These are phyloP conservation scores for Macrotis lagotis DNA, from an alignment of 2,113 vertebrate species.

Conservation along the genomic window DNA sequence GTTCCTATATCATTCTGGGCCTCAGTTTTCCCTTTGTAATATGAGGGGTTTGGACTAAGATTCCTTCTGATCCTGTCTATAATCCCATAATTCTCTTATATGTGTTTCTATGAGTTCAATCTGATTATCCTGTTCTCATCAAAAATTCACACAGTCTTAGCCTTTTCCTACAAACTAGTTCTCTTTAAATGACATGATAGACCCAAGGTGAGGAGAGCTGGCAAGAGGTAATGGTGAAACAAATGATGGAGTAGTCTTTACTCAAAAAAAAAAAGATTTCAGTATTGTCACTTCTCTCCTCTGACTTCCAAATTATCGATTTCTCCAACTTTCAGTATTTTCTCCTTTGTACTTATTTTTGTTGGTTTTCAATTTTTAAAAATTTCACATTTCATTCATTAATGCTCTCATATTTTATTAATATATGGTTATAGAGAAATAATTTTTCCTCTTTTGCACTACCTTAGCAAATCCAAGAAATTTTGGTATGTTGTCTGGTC, in stretches of 20 bases:
- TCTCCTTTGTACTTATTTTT: neutral
- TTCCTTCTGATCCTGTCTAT: neutral
- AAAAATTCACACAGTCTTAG: neutral
- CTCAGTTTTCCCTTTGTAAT: neutral
- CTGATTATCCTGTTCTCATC: neutral
- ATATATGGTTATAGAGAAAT: neutral
- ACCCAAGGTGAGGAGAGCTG: neutral
- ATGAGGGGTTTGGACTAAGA: neutral
- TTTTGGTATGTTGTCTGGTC: neutral
- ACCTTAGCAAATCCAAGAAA: neutral
- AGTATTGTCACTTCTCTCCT: neutral
- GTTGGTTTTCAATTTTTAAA: neutral
- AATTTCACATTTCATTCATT: neutral
- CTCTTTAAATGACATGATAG: neutral
- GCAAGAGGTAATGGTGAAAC: neutral
- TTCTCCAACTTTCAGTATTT: neutral
- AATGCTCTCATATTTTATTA: neutral
- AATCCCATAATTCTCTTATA: neutral
- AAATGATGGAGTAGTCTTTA: neutral
- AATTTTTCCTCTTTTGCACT: neutral
- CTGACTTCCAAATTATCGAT: neutral
- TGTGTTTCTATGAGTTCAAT: neutral
- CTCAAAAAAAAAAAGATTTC: neutral
- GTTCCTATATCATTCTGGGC: neutral
- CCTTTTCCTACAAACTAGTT: neutral